Base-by-base conservation (phyloP, 2,888 invertebrate genomes). In the Callyntrura guangdongensis region DNA sequence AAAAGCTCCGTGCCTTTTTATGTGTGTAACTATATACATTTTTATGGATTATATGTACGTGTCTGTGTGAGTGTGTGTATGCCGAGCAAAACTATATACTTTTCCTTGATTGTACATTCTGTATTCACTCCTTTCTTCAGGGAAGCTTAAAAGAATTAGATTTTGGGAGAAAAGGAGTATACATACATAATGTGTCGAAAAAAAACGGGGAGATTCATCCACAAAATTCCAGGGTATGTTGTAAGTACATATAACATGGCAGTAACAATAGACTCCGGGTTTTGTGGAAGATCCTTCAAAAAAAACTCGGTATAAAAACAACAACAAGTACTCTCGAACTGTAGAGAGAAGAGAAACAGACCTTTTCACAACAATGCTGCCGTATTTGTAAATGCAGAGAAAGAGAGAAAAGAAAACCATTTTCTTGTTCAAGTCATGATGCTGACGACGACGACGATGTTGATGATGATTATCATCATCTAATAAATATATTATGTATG, bases 401-500 rank as follows among this genome's bases (percentile, higher is more conserved):
- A 27, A 27, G 53, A 47, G 67, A 49, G 72, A 72, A 67, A 81
- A 79, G 22, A 64, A 45, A 86, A 74, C 5, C 5, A 17, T 77
- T 69, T 69, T 82, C 79, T 45, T 12, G 9, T 67, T 0, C 67
- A 36, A 83, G 83, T 86, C 86, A 88, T 88, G 45, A 72, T 72
- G 45, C 45, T 72, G 72, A 72, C 45, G 45, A 17, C 22, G 27
- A 74, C 36, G 45, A n/a, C n/a, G n/a, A n/a, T n/a, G n/a, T n/a
- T n/a, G n/a, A n/a, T n/a, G n/a, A n/a, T n/a, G n/a, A 59, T 27
- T 22, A 83, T 89, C 22, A 85, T 79, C 69, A 79, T 79, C 83
- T 56, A 85, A 79, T 83, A 84, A 84, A 84, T 59, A 74, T 77
- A 56, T 36, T 85, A 79, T 85, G 67, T 81, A 85, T 47, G 69